phyloP scores from a whole-genome alignment of 2,113 vertebrate species.

The Arenaria interpres region DNA sequence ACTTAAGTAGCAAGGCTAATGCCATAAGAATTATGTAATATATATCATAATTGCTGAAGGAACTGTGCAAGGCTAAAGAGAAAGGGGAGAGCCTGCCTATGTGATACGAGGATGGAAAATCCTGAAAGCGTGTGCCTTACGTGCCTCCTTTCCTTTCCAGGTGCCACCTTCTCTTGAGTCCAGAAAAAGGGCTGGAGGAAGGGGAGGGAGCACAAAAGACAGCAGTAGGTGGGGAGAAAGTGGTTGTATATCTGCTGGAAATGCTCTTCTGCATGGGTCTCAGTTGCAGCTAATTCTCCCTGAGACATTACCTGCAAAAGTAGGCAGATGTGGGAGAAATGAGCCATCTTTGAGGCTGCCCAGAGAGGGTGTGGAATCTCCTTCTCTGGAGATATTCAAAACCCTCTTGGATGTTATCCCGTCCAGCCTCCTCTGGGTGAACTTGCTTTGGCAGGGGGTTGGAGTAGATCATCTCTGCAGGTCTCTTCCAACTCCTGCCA shows the following conservation, averaged over 20 bases:
- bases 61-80: slow-evolving; percentile 3
- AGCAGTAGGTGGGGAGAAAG: neutral
- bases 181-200: neutral
- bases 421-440: neutral
- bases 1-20: slow-evolving; percentile 18
- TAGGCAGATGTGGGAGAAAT: neutral
- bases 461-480: neutral
- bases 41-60: neutral
- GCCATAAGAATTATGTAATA: slow-evolving; percentile 14
- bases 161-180: neutral
- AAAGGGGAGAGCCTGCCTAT: neutral
- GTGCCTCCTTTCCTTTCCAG: neutral
- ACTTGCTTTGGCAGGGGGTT: neutral
- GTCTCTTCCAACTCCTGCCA: neutral
- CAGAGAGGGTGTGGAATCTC: neutral
- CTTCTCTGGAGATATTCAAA: neutral
- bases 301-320: neutral
- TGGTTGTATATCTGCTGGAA: neutral
- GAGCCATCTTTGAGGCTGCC: neutral
- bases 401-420: too few species aligned
- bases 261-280: neutral
- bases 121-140: neutral
- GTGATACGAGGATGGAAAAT: neutral
- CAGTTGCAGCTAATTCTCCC: neutral
- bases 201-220: neutral